Conservation (phyloP, 1,140 invertebrate species). For the Trachymyrmex cornetzi region DNA sequence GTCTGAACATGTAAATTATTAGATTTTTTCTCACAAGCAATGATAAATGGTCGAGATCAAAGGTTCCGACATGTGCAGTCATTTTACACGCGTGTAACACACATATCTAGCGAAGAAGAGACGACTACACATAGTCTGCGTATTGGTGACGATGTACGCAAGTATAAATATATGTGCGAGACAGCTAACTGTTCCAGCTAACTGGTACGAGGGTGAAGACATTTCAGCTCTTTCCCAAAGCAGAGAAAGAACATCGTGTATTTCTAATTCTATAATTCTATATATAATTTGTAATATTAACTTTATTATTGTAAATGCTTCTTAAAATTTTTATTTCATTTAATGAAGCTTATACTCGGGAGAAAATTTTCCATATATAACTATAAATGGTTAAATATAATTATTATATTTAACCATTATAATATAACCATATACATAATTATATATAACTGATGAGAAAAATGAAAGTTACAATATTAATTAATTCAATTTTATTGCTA, state of each 20-base stretch:
- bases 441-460: no score
- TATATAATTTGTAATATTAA: background rate
- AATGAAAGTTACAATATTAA: no score
- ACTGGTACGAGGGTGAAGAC: constrained; percentile 47
- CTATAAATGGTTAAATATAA: no score
- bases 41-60: constrained; percentile 86
- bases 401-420: no score
- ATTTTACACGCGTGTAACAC: constrained; percentile 87
- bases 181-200: constrained; percentile 21
- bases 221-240: constrained; percentile 20
- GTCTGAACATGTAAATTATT: constrained; percentile 83
- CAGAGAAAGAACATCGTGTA: constrained; percentile 27
- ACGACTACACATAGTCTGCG: background rate
- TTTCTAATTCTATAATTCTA: constrained; percentile 48
- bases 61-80: constrained; percentile 82
- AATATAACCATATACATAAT: no score
- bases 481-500: no score
- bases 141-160: constrained; percentile 8
- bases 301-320: constrained; percentile 21
- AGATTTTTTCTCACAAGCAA: constrained; percentile 84
- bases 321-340: background rate
- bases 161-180: constrained; percentile 43
- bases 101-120: constrained; percentile 80
- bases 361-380: no score
- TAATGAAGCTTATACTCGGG: background rate